These are phyloP conservation scores for Oryzias dopingdopingensis DNA, from an alignment of 2,797 vertebrate genomes.

Conservation along the genomic window DNA sequence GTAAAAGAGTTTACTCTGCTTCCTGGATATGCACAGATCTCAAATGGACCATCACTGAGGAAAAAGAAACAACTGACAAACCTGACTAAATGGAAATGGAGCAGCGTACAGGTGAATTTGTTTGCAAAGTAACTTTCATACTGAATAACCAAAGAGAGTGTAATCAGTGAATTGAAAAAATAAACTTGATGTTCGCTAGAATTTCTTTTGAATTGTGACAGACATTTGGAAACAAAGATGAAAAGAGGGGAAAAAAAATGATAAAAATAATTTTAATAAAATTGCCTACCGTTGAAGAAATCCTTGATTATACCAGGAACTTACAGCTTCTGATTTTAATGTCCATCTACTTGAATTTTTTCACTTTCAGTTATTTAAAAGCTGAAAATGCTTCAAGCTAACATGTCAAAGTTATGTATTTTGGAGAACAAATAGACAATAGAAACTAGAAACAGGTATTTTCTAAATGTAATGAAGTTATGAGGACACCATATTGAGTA, in stretches of 20 bases:
- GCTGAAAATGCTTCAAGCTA: background rate
- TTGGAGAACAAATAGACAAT: slow-evolving; percentile 7
- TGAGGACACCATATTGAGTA: slow-evolving; percentile 17
- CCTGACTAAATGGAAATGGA: slow-evolving; percentile 16
- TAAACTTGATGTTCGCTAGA: slow-evolving; percentile 4
- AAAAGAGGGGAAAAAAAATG: slow-evolving; percentile 5
- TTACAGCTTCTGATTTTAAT: no score
- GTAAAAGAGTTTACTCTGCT: slow-evolving; percentile 14
- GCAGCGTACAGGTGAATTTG: slow-evolving; percentile 22
- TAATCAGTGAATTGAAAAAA: slow-evolving; percentile 36
- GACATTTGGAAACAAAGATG: slow-evolving; percentile 17
- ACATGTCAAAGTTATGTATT: slow-evolving; percentile 13
- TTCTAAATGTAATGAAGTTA: slow-evolving; percentile 11
- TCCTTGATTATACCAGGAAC: no score
- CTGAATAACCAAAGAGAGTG: slow-evolving; percentile 19
- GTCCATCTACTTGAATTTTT: no score
- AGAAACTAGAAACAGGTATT: slow-evolving; percentile 5
- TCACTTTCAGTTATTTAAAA: no score
- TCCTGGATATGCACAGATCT: slow-evolving; percentile 27
- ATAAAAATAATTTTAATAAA: background rate
- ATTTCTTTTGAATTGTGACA: slow-evolving; percentile 11
- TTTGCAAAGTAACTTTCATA: slow-evolving; percentile 16
- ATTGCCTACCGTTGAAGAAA: no score
- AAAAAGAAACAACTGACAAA: slow-evolving; percentile 47
- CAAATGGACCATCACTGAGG: slow-evolving; percentile 67